phyloP scores from a whole-genome alignment of 2,888 invertebrate genomes.

The Drosophila heteroneura region DNA sequence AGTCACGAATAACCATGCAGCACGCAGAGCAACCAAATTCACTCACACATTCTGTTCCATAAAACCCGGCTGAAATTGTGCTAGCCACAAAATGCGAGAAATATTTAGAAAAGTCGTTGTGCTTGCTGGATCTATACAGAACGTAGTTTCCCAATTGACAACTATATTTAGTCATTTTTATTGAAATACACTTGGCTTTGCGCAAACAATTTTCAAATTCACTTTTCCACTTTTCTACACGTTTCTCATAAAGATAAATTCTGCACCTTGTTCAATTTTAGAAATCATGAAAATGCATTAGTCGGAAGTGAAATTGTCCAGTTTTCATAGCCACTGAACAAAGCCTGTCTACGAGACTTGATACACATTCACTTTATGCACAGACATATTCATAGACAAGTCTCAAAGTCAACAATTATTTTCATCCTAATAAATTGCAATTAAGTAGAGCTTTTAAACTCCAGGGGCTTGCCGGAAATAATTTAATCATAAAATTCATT shows the following conservation, averaged over 20 bases:
- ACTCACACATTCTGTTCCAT: neutral
- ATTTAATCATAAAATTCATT: neutral
- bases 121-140: neutral
- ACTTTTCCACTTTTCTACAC: too few species aligned
- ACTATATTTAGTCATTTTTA: neutral
- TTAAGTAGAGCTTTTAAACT: neutral
- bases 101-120: neutral
- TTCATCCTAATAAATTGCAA: neutral
- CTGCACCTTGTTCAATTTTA: neutral
- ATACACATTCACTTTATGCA: neutral
- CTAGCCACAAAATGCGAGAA: neutral
- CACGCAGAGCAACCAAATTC: neutral
- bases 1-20: conserved; percentile 21
- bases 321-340: neutral
- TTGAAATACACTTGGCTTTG: neutral
- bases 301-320: neutral
- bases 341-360: neutral
- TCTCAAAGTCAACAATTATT: neutral
- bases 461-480: neutral
- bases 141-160: neutral
- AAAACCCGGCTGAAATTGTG: neutral
- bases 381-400: neutral
- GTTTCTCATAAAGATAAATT: neutral
- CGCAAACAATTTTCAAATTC: neutral
- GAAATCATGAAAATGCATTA: neutral